Conservation (phyloP, 2,888 invertebrate species). For the Heteromyza rotundicornis region DNA sequence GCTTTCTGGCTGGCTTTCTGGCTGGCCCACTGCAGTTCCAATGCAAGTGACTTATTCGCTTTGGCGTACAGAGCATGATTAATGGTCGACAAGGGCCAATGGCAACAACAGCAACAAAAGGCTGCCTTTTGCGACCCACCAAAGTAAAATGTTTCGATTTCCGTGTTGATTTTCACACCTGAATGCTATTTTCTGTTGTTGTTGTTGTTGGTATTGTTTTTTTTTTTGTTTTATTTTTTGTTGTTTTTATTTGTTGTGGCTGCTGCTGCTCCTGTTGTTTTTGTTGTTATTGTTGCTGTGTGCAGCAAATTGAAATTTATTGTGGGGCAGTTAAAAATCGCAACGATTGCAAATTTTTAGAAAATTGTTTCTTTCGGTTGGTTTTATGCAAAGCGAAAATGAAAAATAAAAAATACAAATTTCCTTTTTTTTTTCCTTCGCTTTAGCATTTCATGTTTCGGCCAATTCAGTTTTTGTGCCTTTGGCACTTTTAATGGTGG, state of each 20-base stretch:
- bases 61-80: slow-evolving; percentile 55
- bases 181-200: slow-evolving; percentile 32
- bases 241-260: neutral
- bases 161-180: slow-evolving; percentile 52
- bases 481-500: neutral
- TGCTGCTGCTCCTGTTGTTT: slow-evolving; percentile 13
- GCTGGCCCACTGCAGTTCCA: slow-evolving; percentile 19
- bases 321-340: slow-evolving; percentile 46
- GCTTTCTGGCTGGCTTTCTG: slow-evolving; percentile 3
- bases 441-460: neutral
- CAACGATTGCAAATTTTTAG: slow-evolving; percentile 41
- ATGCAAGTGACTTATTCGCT: slow-evolving; percentile 48
- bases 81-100: slow-evolving; percentile 58
- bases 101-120: slow-evolving; percentile 31
- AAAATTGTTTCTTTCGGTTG: slow-evolving; percentile 23
- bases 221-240: slow-evolving; percentile 47
- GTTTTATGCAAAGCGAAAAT: slow-evolving; percentile 1
- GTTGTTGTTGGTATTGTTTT: slow-evolving; percentile 32
- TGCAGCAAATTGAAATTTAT: slow-evolving; percentile 59
- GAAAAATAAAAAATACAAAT: too few species aligned
- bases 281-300: slow-evolving; percentile 2
- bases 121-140: neutral
- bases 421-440: neutral
- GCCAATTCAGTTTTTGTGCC: too few species aligned
- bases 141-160: slow-evolving; percentile 2